Conservation (phyloP, 2,888 invertebrate genomes). For the Ceriagrion tenellum region DNA sequence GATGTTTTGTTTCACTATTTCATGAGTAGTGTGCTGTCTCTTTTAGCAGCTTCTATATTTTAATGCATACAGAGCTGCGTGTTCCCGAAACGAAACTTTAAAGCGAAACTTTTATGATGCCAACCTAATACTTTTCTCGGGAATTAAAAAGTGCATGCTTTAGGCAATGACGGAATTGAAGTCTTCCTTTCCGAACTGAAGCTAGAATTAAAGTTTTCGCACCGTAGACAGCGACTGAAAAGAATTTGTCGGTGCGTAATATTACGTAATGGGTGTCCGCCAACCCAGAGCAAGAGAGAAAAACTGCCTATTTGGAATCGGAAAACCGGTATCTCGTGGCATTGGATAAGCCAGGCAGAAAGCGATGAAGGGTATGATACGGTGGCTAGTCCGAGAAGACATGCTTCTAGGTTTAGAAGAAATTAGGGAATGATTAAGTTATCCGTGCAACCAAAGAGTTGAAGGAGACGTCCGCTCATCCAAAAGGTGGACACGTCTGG, state of each 20-base stretch:
- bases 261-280: neutral
- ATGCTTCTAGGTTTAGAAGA: neutral
- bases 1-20: too few species aligned
- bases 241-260: neutral
- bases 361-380: neutral
- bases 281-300: neutral
- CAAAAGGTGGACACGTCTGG: neutral
- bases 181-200: too few species aligned
- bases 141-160: too few species aligned
- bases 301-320: neutral
- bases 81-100: too few species aligned
- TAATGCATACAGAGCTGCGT: too few species aligned
- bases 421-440: neutral
- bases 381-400: neutral
- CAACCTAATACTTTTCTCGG: too few species aligned
- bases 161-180: too few species aligned
- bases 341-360: neutral
- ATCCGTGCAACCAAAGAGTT: constrained; percentile 4
- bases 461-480: neutral
- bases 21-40: too few species aligned
- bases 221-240: neutral
- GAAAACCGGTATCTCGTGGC: neutral
- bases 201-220: too few species aligned
- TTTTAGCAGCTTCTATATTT: too few species aligned
- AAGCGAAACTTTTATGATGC: too few species aligned